These are phyloP conservation scores for Steinernema feltiae DNA, from an alignment of 1,140 invertebrate genomes.

Conservation along the genomic window DNA sequence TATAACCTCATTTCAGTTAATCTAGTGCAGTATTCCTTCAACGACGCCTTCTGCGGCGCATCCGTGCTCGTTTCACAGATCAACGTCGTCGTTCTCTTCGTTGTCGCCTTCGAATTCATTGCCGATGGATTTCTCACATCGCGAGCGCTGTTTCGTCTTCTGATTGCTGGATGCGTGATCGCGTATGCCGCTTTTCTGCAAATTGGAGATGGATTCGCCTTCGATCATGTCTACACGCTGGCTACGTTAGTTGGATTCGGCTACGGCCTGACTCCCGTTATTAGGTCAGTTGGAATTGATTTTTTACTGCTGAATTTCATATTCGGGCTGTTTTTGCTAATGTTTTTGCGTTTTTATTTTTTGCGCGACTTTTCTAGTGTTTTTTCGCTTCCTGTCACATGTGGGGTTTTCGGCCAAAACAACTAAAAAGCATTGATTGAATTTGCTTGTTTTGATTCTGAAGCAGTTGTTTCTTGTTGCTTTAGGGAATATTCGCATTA, in stretches of 20 bases:
- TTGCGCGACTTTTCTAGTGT: too few species aligned
- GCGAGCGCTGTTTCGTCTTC: slow-evolving; percentile 68
- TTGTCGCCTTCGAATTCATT: slow-evolving; percentile 65
- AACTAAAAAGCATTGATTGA: too few species aligned
- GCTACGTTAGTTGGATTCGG: slow-evolving; percentile 41
- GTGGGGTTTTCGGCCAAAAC: too few species aligned
- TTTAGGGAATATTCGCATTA: too few species aligned
- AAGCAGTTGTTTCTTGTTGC: too few species aligned
- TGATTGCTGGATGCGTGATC: slow-evolving; percentile 24
- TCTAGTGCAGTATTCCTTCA: slow-evolving; percentile 67
- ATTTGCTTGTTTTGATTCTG: too few species aligned
- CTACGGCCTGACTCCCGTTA: slow-evolving; percentile 54
- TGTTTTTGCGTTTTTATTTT: not conserved
- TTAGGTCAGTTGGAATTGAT: slow-evolving; percentile 35
- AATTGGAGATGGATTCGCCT: slow-evolving; percentile 21
- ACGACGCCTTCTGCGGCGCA: slow-evolving; percentile 69
- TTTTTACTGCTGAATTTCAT: not conserved
- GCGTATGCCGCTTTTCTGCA: slow-evolving; percentile 33
- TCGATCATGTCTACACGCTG: slow-evolving; percentile 38
- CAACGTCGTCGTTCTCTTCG: slow-evolving; percentile 71
- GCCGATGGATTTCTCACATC: slow-evolving; percentile 58
- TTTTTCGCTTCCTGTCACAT: too few species aligned
- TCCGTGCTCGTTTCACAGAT: slow-evolving; percentile 70
- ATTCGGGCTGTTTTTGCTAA: too few species aligned
- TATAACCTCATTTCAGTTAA: slow-evolving; percentile 62